Conservation (phyloP, 2,888 invertebrate genomes). For the Conchocele bisecta region DNA sequence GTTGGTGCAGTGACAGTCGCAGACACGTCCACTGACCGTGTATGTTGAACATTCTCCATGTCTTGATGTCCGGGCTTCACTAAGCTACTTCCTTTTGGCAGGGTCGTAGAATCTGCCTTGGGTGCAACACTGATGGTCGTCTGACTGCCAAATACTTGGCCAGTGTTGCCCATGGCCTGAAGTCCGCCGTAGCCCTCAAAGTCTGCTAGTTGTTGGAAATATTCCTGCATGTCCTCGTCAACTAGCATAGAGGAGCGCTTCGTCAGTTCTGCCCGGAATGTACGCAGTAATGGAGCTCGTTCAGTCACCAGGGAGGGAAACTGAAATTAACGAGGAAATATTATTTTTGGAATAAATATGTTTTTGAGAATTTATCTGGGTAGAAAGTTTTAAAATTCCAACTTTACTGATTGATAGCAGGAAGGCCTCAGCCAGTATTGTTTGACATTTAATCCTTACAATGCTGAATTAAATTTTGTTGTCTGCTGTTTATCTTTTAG, state of each 20-base stretch:
- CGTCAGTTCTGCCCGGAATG: conserved; percentile 91
- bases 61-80: conserved; percentile 1
- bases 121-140: conserved; percentile 46
- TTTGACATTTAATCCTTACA: too few species aligned
- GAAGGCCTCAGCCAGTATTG: too few species aligned
- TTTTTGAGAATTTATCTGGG: too few species aligned
- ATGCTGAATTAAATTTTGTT: too few species aligned
- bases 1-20: conserved; percentile 37
- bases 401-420: too few species aligned
- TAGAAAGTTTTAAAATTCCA: too few species aligned
- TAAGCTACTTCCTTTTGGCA: conserved; percentile 19
- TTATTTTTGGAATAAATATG: too few species aligned
- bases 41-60: background rate
- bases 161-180: conserved; percentile 61
- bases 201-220: conserved; percentile 73
- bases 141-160: conserved; percentile 64
- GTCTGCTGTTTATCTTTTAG: too few species aligned
- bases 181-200: conserved; percentile 73
- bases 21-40: conserved; percentile 8
- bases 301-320: conserved; percentile 78
- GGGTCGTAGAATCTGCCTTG: conserved; percentile 5
- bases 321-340: conserved; percentile 70
- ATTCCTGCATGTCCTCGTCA: conserved; percentile 78
- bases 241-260: conserved; percentile 76
- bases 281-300: conserved; percentile 82